phyloP scores from a whole-genome alignment of 2,113 vertebrate species.

The Tor tambroides region DNA sequence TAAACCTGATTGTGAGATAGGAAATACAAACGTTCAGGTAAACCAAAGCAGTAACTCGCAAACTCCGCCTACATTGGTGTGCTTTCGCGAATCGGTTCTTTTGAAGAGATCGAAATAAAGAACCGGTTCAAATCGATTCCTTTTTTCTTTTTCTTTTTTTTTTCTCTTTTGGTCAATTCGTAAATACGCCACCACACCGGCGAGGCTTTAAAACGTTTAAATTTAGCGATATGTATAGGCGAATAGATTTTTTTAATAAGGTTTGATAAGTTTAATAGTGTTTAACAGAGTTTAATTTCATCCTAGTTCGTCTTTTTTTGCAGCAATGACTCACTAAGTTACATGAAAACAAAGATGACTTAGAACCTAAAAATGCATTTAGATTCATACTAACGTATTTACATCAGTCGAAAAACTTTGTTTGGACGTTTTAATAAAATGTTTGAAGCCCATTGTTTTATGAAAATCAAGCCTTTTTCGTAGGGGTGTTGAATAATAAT shows the following conservation, averaged over 20 bases:
- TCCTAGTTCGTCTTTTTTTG: too few species aligned
- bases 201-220: background rate
- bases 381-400: background rate
- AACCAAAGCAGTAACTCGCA: background rate
- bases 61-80: background rate
- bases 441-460: background rate
- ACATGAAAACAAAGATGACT: background rate
- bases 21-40: background rate
- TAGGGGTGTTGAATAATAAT: background rate
- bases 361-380: background rate
- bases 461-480: background rate
- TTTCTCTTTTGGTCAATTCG: background rate
- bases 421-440: background rate
- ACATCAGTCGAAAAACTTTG: background rate
- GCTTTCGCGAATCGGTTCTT: background rate
- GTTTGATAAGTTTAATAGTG: too few species aligned
- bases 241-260: background rate
- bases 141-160: background rate
- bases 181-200: background rate
- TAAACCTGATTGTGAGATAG: background rate
- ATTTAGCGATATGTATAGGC: background rate
- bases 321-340: too few species aligned
- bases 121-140: background rate
- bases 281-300: too few species aligned
- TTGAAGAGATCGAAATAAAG: background rate